These are phyloP conservation scores for Phaethornis superciliosus DNA, from an alignment of 2,113 vertebrate species.

Conservation along the genomic window DNA sequence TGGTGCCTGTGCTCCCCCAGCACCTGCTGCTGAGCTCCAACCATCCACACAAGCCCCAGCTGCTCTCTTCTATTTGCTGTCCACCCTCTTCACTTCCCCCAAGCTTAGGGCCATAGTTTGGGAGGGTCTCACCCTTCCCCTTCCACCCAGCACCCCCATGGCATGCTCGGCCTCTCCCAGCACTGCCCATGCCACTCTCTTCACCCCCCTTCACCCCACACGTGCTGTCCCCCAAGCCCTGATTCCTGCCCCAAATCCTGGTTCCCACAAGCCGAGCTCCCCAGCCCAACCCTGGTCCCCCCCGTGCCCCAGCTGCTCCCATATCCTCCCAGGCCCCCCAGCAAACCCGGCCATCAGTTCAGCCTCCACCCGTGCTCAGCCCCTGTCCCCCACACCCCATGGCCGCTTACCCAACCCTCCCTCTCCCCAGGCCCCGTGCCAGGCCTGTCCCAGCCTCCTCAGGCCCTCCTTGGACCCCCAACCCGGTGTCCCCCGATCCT, in stretches of 20 bases:
- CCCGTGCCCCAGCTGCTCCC: not conserved
- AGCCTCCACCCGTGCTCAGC: too few species aligned
- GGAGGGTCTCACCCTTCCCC: not conserved
- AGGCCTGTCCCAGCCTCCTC: too few species aligned
- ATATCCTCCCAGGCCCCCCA: not conserved
- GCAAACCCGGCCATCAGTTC: too few species aligned
- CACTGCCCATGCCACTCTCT: not conserved
- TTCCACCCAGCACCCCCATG: not conserved
- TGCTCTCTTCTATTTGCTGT: not conserved
- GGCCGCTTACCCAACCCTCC: not conserved
- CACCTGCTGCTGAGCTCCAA: not conserved
- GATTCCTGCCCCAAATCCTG: not conserved
- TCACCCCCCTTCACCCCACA: not conserved
- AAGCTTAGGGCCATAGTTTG: accelerated
- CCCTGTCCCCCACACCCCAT: not conserved
- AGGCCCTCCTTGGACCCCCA: too few species aligned
- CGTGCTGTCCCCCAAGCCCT: accelerated
- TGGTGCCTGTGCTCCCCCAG: conserved; percentile 1
- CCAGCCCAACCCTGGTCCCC: too few species aligned
- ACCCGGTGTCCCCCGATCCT: not conserved
- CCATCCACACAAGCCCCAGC: not conserved
- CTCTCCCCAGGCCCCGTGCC: too few species aligned
- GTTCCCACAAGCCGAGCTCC: too few species aligned
- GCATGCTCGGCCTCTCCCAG: too few species aligned
- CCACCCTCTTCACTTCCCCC: not conserved